Evolutionary conservation across 2,888 invertebrate genomes (phyloP).

Genomic region (Zygaena filipendulae): DNA sequence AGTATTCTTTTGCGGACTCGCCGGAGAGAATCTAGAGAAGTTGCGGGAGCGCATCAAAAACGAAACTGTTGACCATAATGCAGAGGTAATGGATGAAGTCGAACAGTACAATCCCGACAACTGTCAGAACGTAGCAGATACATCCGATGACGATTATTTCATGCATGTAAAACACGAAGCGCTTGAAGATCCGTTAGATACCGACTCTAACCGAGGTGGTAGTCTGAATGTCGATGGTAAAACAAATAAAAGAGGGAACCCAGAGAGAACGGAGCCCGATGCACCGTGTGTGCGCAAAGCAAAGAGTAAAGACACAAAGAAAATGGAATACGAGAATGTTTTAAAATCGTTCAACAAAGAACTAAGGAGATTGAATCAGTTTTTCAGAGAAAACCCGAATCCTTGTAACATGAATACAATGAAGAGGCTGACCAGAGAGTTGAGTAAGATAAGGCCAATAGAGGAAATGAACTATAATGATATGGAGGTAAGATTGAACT

Average conservation of each 20-base stretch:
- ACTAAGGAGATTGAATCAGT: conserved; percentile 23
- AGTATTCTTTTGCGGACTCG: conserved; percentile 15
- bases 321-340: conserved; percentile 16
- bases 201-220: too few relatives aligned
- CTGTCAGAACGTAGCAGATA: too few relatives aligned
- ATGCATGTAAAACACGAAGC: background rate
- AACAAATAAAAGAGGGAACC: background rate
- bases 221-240: background rate
- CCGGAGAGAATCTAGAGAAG: background rate
- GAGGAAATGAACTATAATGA: conserved; percentile 16
- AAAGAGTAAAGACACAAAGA: too few relatives aligned
- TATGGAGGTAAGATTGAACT: conserved; percentile 15
- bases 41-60: background rate
- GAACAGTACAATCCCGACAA: background rate
- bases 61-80: too few relatives aligned
- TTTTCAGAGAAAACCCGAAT: conserved; percentile 25
- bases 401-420: conserved; percentile 23
- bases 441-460: conserved; percentile 23
- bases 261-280: too few relatives aligned
- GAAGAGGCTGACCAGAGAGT: conserved; percentile 21
- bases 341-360: conserved; percentile 23
- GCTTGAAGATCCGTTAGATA: too few relatives aligned
- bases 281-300: too few relatives aligned
- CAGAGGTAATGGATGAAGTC: background rate
- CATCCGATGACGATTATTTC: background rate